These are phyloP conservation scores for Sebastes baramenuke DNA, from an alignment of 2,797 vertebrate species.

Conservation along the genomic window DNA sequence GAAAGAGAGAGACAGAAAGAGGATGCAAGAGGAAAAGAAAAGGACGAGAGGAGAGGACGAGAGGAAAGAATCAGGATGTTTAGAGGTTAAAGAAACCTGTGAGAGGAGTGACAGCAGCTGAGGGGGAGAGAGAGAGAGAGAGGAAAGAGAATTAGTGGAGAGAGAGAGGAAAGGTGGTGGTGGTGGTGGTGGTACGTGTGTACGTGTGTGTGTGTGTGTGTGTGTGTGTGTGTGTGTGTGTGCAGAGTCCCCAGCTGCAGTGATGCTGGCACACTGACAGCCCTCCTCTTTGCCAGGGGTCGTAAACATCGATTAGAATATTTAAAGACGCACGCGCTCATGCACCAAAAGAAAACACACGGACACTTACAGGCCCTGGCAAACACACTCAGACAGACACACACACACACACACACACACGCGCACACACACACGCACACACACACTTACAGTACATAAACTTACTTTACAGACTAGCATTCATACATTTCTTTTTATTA, in stretches of 20 bases:
- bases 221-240: neutral
- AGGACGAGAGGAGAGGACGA: neutral
- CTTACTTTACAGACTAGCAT: neutral
- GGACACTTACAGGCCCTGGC: slow-evolving; percentile 19
- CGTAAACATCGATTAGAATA: slow-evolving; percentile 78
- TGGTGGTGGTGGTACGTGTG: neutral
- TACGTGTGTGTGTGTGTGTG: neutral
- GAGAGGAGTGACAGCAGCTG: slow-evolving; percentile 13
- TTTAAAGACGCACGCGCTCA: slow-evolving; percentile 62
- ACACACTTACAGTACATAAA: slow-evolving; percentile 14
- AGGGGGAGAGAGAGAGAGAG: neutral
- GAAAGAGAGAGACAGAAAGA: neutral
- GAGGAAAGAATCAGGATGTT: slow-evolving; percentile 1
- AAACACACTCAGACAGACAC: neutral
- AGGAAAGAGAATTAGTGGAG: neutral
- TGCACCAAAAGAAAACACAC: slow-evolving; percentile 29
- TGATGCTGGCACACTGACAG: slow-evolving; percentile 62
- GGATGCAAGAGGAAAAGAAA: neutral
- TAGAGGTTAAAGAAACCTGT: slow-evolving; percentile 47
- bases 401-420: neutral
- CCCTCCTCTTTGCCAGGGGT: slow-evolving; percentile 56
- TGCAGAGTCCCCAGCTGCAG: slow-evolving; percentile 55
- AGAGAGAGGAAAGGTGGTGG: neutral
- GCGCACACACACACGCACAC: neutral
- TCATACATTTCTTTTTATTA: neutral